Evolutionary conservation across 2,888 invertebrate species (phyloP), one percentile per base, ranked within the genome.

Genomic region (Oscheius sp.): DNA sequence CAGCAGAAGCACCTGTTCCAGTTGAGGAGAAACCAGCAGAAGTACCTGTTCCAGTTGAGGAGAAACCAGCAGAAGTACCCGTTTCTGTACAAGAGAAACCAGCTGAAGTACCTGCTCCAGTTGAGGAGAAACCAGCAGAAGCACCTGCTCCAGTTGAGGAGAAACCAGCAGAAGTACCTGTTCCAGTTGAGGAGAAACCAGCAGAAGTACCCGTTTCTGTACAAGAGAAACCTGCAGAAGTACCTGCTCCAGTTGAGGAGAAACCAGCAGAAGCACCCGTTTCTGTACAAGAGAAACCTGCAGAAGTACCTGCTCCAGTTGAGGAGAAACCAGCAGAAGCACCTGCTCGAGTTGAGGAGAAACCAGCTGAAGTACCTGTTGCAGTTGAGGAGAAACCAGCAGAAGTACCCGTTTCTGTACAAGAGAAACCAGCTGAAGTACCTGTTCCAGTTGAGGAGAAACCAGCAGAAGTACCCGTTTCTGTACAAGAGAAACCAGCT

Each of bases 1-100:
- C 14, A 30, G 50, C 26, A 49, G 67, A 44, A 33, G 36, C 26
- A 14, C n/a, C 36, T 1, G 56, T 12, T 26, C 51, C 57, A 22
- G 67, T 20, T 12, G 67, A 67, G 32, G 41, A 63, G 33, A 61
- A 62, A 38, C 68, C 57, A 12, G 57, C n/a, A 12, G 36, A 38
- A 41, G 67, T 45, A 24, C 12, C 44, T 24, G 30, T 30, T 20
- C 61, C 45, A 17, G 20, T 24, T 6, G 50, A 66, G 17, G 33
- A 66, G 66, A 67, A 59, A 50, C 64, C 64, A 5, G 64, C 26
- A 3, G 59, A 59, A 28, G 36, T 14, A 9, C 2, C 22, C 17
- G 61, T 22, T 64, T 45, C 24, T 30, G 54, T 17, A 8, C 9
- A 59, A 22, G 49, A 62, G 45, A 6, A 56, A 30, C 26, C 45